These are phyloP conservation scores for Rhagoletis pomonella DNA, from an alignment of 1,140 invertebrate species.

Conservation along the genomic window DNA sequence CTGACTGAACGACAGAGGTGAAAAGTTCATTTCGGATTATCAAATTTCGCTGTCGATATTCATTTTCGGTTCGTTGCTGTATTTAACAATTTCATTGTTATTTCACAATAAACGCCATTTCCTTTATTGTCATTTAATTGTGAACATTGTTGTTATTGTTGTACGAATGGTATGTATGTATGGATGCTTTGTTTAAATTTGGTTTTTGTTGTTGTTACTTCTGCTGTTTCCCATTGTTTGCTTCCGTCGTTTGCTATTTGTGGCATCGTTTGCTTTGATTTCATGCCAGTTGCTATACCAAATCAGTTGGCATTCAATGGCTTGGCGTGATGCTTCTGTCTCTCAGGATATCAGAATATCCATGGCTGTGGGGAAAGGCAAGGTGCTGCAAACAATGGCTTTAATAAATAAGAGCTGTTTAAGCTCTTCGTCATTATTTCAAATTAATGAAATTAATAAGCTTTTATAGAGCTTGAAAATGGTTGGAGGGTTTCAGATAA, in stretches of 20 bases:
- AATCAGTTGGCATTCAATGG: conserved; percentile 23
- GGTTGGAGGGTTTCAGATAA: no score
- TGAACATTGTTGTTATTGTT: conserved; percentile 10
- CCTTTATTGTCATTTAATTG: conserved; percentile 23
- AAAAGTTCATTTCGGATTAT: conserved; percentile 46
- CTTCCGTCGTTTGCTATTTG: no score
- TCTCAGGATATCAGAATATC: neutral
- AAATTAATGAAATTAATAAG: conserved; percentile 10
- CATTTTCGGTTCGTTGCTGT: conserved; percentile 27
- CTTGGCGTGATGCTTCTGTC: neutral
- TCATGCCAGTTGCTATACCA: neutral
- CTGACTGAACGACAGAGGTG: conserved; percentile 24
- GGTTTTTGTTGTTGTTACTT: neutral
- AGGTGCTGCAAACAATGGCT: neutral
- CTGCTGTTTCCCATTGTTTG: conserved; percentile 25
- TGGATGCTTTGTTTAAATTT: neutral
- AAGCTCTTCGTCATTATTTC: neutral
- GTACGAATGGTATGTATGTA: no score
- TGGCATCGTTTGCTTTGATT: conserved; percentile 32
- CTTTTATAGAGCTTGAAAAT: no score
- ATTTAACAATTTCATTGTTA: conserved; percentile 48
- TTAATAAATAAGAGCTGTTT: conserved; percentile 27
- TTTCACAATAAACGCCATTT: conserved; percentile 52
- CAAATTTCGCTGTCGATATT: conserved; percentile 18
- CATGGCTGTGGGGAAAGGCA: neutral